A percentile compares a stretch with the other conserved stretches of the same genome.
phyloP scores from a whole-genome alignment of 2,113 vertebrate species.

The Pitta sordida region DNA sequence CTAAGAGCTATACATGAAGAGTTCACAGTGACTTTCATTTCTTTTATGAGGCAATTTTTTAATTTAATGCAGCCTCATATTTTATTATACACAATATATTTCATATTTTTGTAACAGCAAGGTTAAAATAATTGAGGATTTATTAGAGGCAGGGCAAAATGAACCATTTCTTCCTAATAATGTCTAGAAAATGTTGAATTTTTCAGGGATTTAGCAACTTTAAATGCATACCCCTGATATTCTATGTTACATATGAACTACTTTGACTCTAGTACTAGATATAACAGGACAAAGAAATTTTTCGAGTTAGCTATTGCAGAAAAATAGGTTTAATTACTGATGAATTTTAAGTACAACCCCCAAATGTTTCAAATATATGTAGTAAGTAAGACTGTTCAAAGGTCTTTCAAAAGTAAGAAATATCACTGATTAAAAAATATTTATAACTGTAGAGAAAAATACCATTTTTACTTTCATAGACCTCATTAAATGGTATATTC shows the following conservation, averaged over 20 bases:
- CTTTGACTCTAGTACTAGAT: neutral
- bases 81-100: neutral
- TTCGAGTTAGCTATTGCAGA: neutral
- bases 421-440: constrained; percentile 11
- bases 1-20: neutral
- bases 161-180: neutral
- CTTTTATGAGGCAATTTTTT: neutral
- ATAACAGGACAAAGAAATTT: neutral
- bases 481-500: constrained; percentile 45
- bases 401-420: constrained; percentile 27
- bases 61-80: neutral
- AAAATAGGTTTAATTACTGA: neutral
- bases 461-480: constrained; percentile 29
- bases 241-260: neutral
- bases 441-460: constrained; percentile 42
- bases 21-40: neutral
- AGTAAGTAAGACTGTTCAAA: neutral
- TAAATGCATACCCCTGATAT: neutral
- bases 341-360: neutral
- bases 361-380: constrained; percentile 20
- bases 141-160: neutral
- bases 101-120: neutral
- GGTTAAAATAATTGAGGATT: neutral
- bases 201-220: neutral
- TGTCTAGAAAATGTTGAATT: neutral